Percentiles rank a stretch among this genome's conserved stretches.
These are phyloP conservation scores for Babylonia areolata DNA, from an alignment of 1,140 invertebrate genomes.

Conservation along the genomic window DNA sequence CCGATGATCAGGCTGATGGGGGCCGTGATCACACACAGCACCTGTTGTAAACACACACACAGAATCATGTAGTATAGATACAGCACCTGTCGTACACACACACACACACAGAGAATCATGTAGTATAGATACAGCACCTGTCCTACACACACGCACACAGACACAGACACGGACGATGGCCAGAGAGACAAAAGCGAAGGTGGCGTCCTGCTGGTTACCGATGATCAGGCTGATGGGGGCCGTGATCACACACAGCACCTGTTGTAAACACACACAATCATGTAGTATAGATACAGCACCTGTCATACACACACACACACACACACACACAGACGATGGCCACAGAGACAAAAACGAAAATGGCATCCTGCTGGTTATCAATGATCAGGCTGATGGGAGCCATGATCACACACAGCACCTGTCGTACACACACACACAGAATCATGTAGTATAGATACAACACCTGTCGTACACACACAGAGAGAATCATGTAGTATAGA, in stretches of 20 bases:
- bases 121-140: not conserved
- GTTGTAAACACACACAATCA: not conserved
- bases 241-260: slow-evolving; percentile 94
- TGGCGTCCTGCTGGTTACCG: slow-evolving; percentile 96
- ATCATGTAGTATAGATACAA: too few species aligned
- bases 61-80: not conserved
- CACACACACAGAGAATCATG: not conserved
- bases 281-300: not conserved
- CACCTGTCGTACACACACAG: too few species aligned
- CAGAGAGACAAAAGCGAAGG: slow-evolving; percentile 95
- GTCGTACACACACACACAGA: too few species aligned
- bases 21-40: slow-evolving; percentile 96
- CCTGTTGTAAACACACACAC: slow-evolving; percentile 55
- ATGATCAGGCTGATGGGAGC: not conserved
- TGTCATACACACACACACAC: not conserved
- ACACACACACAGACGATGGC: too few species aligned
- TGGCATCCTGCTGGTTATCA: too few species aligned
- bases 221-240: slow-evolving; percentile 98
- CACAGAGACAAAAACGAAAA: too few species aligned
- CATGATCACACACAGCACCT: not conserved
- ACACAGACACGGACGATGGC: slow-evolving; percentile 90
- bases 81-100: not conserved
- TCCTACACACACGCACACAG: not conserved
- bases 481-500: not conserved
- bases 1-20: slow-evolving; percentile 97